phyloP scores from a whole-genome alignment of 2,113 vertebrate species.

The Mormoops blainvillei region DNA sequence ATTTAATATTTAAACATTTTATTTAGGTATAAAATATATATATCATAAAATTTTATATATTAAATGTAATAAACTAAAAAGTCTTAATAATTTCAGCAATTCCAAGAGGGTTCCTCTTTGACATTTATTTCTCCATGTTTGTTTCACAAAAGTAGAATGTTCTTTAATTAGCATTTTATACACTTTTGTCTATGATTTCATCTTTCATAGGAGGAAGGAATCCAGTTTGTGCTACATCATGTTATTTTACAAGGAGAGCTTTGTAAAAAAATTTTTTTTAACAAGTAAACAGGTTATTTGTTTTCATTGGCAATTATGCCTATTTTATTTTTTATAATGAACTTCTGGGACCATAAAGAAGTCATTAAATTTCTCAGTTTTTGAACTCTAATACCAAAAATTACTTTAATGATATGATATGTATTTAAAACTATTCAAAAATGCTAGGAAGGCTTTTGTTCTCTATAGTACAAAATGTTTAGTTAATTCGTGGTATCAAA shows the following conservation, averaged over 20 bases:
- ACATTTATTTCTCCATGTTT: not conserved
- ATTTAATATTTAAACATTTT: not conserved
- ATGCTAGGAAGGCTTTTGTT: not conserved
- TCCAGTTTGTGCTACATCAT: not conserved
- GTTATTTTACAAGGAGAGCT: not conserved
- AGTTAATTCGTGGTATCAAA: not conserved
- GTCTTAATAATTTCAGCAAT: not conserved
- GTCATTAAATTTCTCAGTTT: too few species aligned
- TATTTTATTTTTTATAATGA: not conserved
- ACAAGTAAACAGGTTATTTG: not conserved
- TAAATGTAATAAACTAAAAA: not conserved
- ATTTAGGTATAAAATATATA: not conserved
- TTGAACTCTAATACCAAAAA: too few species aligned
- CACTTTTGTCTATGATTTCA: not conserved
- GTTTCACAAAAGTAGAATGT: constrained; percentile 6
- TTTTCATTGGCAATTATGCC: not conserved
- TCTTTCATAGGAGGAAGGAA: not conserved
- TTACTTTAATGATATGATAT: not conserved
- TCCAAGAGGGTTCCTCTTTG: not conserved
- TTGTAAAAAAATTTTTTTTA: not conserved
- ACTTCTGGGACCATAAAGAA: not conserved
- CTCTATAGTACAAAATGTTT: not conserved
- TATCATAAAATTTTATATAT: not conserved
- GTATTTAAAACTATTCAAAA: not conserved
- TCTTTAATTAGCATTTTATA: not conserved